Percentiles rank a stretch among this genome's conserved stretches.
Evolutionary conservation across 2,888 invertebrate genomes (phyloP).

Genomic region (Pogonocherus hispidulus): DNA sequence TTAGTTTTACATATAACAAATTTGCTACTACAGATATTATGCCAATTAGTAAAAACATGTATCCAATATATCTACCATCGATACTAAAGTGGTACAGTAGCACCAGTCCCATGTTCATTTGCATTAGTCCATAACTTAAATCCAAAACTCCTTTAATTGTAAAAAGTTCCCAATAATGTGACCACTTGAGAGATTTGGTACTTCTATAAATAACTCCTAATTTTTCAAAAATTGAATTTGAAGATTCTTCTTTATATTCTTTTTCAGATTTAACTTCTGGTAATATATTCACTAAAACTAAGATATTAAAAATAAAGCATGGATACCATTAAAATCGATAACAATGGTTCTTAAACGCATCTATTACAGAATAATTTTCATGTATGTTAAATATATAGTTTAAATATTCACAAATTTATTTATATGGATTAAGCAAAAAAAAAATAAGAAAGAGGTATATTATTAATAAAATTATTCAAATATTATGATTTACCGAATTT

Average conservation of each 20-base stretch:
- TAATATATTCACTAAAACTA: not conserved
- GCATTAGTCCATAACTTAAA: constrained; percentile 4
- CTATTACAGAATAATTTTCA: no score
- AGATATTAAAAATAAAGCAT: not conserved
- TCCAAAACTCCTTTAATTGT: not conserved
- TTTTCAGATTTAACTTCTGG: not conserved
- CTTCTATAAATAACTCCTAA: not conserved
- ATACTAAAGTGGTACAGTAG: not conserved
- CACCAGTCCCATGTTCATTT: constrained; percentile 5
- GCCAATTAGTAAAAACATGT: not conserved
- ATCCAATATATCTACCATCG: constrained; percentile 1
- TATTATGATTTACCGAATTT: no score
- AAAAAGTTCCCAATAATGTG: constrained; percentile 11
- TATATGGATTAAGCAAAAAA: no score
- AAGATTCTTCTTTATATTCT: not conserved
- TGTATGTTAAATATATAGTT: no score
- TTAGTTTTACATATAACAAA: not conserved
- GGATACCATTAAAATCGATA: no score
- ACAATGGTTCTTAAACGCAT: no score
- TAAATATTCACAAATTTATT: no score
- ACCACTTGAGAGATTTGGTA: not conserved
- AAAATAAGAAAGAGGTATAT: no score
- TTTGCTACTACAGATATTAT: not conserved
- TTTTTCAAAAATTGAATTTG: not conserved
- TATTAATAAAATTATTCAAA: no score